Base-by-base conservation (phyloP, 2,113 vertebrate species). In the Macquaria australasica region DNA sequence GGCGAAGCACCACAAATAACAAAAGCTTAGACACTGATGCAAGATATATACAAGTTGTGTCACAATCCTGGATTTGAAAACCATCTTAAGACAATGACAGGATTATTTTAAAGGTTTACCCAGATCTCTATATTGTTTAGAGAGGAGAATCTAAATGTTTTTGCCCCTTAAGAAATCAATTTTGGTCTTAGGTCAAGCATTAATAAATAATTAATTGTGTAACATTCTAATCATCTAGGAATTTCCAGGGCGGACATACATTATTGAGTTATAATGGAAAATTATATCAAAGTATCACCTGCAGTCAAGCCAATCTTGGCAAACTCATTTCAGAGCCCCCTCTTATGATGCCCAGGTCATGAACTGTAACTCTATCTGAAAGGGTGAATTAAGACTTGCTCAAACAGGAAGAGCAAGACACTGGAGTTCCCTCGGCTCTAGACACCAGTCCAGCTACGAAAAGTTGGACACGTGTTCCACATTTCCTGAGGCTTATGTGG, bases 401-500 rank as follows among this genome's bases (percentile, higher is more conserved):
- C 31, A 73, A 58, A 81, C 58, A 53, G 68, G 78, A 87, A 84
- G 64, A 60, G 58, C 5, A 23, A 64, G 58, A 48, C 50, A 28
- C 50, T 63, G 74, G 69, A 62, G 20, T 76, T 81, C 76, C 39
- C 63, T 64, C 48, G 15, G 45, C 45, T 70, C 66, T 5, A 53
- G 71, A 88, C 64, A 55, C 43, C 12, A 67, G 50, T 21, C 66
- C 58, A 43, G 55, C 69, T 63, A 21, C 6, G 58, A 80, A 78
- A 80, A 70, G 34, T 31, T 28, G 72, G 78, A 85, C 87, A 89
- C 77, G 55, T 86, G 88, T 90, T 83, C 59, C 79, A 82, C 50
- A 90, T 87, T 90, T 88, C 82, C 88, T 73, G 86, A 76, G 81
- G 82, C 51, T 43, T 82, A 88, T 78, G 82, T 89, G 83, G 87